Evolutionary conservation across 2,113 vertebrate species (phyloP), one percentile per base, ranked within the genome.

Genomic region (Synchiropus splendidus): DNA sequence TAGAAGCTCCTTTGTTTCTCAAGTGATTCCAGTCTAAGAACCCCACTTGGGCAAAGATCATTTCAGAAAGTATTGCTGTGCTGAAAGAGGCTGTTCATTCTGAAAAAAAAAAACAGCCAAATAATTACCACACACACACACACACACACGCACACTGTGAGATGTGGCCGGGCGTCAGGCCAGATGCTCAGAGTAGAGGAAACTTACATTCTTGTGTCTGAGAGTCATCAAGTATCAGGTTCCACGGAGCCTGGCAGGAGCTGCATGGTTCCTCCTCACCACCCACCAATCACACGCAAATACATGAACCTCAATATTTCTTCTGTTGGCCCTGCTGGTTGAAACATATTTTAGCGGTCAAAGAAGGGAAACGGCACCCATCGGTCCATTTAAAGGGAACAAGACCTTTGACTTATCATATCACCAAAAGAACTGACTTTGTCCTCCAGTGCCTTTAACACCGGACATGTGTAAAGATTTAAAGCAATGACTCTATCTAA

Each of bases 191-290:
- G 49, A 82, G 90, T 91, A 91, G 89, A 72, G 84, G 87, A 90
- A 92, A 89, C 86, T 89, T 82, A 78, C 93, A 95, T 98, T 97
- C 93, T 92, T 91, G 83, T 87, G 88, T 91, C 88, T 87, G 83
- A 78, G 87, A 94, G 92, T 97, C 92, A 97, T 91, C 87, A 86
- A 86, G 78, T 93, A 95, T 97, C 90, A 91, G 89, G 90, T 96
- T 97, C 91, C 91, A 88, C 85, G 82, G 86, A 89, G 90, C 88
- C 86, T 91, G 88, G 89, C 88, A 89, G 85, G 81, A 86, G 52
- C 51, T 47, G 47, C 39, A 77, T 8, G 21, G 8, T 27, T 27
- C 62, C 67, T 56, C 68, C 55, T 50, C 60, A 54, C 43, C 49
- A 50, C 67, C 81, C 83, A 44, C 32, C 37, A 54, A 42, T 40